Base-by-base conservation (phyloP, 2,797 vertebrate species). In the Orientallactaga sibirica region DNA sequence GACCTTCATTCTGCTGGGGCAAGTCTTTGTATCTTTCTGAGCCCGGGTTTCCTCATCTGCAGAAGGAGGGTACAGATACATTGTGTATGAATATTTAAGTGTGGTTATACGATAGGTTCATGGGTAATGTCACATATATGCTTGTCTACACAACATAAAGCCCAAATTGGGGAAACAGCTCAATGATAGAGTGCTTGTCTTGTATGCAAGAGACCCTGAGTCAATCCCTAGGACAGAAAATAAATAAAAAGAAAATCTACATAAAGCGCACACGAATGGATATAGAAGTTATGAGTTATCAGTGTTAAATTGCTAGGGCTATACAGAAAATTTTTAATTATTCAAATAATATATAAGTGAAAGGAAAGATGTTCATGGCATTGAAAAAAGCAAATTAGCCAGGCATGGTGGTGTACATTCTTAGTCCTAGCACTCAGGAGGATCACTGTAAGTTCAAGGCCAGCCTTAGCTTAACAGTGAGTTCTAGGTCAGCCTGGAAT, bases 251-350 rank as follows among this genome's bases (percentile, higher is more conserved):
- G 25, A 41, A 62, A 29, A 37, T 58, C 52, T n/a, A 33, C 41
- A 55, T 58, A 85, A 88, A 86, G 58, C 71, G 24, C 67, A 70
- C 37, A 15, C 0, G 48, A 14, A 22, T 37, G 27, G 43, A 64
- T 81, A 52, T 62, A 52, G n/a, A 79, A 58, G 37, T 64, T 64
- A 48, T 68, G 25, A 33, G 4, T 55, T 76, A 43, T 52, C 83
- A 77, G 29, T 67, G 78, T 83, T 81, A 92, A 83, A 78, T 82
- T 79, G 33, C 27, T 90, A 37, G 24, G 33, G 71, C 43, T 41
- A 87, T 33, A 67, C 29, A 81, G 62, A 92, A 84, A 88, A 43
- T 88, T 90, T 48, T 27, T n/a, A 90, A 66, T 90, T 73, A 74
- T 62, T 82, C 92, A 76, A 90, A 89, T 43, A 80, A 61, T 52